A percentile compares a stretch with the other conserved stretches of the same genome.
Conservation (phyloP, 2,888 invertebrate genomes). For the Fragum fragum region DNA sequence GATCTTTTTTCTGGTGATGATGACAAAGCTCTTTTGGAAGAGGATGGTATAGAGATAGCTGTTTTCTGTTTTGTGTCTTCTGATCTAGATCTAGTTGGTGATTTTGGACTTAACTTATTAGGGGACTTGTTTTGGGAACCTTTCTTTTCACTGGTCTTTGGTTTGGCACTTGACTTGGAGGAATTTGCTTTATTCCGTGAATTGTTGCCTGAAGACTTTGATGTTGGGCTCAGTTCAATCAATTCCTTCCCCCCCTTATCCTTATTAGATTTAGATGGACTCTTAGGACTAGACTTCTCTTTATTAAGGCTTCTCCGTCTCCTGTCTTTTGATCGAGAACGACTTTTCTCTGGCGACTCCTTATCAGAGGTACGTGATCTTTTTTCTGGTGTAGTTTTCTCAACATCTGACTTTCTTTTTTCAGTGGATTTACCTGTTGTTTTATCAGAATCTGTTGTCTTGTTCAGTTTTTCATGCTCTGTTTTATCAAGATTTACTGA, state of each 20-base stretch:
- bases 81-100: constrained; percentile 10
- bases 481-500: background rate
- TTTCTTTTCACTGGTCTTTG: background rate
- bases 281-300: background rate
- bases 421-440: background rate
- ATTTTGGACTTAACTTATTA: background rate
- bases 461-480: background rate
- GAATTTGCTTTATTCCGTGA: background rate
- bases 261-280: background rate
- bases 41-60: background rate
- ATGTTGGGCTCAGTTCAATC: no score
- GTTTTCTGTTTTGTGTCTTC: background rate
- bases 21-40: background rate
- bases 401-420: constrained; percentile 10
- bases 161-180: background rate
- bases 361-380: background rate
- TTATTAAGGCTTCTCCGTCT: background rate
- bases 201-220: background rate
- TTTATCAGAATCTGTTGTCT: background rate
- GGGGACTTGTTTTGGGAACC: background rate
- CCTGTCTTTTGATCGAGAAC: background rate
- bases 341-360: constrained; percentile 14
- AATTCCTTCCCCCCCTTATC: no score
- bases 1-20: constrained; percentile 36
- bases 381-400: constrained; percentile 24